Evolutionary conservation across 2,113 vertebrate species (phyloP), one percentile per base, ranked within the genome.

Genomic region (Callaeas wilsoni): DNA sequence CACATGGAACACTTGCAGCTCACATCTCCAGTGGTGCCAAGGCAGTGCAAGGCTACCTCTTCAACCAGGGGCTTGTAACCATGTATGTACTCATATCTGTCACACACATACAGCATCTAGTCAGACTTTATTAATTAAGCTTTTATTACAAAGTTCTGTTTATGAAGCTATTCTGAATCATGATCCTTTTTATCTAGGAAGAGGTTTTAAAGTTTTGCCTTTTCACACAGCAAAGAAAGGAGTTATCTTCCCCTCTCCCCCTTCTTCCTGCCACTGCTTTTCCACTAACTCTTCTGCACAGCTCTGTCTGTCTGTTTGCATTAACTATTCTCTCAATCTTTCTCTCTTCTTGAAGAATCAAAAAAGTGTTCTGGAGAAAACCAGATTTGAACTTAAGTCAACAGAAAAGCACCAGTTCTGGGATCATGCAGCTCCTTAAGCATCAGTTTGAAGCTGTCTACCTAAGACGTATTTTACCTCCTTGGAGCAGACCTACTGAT

Each of bases 311-410:
- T 30, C 35, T 18, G 2, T 84, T 84, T 85, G 21, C 42, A 62
- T 93, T 77, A 76, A 88, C 78, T 85, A 57, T 46, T 87, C 33
- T 44, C 52, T 82, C 74, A 93, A 26, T 62, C 23, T 68, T 83
- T 62, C 50, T 64, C 55, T 84, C 44, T 64, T 85, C 26, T 63
- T 63, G 78, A 91, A 87, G 63, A 95, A 73, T 39, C 59, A 44
- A 69, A 69, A 53, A 81, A 41, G 22, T 3, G 6, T 79, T 94
- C 62, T 77, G 12, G 20, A 93, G 30, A 63, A 95, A 94, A 95
- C 2, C 32, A 60, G 37, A 47, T 52, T 80, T 79, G 70, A 90
- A 33, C 41, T 80, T 70, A 93, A 95, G 42, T 79, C 84, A 84
- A 44, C 14, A 79, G 26, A 50, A 78, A 60, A 82, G 8, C 39